phyloP scores from a whole-genome alignment of 2,113 vertebrate genomes.

The Arothron firmamentum region DNA sequence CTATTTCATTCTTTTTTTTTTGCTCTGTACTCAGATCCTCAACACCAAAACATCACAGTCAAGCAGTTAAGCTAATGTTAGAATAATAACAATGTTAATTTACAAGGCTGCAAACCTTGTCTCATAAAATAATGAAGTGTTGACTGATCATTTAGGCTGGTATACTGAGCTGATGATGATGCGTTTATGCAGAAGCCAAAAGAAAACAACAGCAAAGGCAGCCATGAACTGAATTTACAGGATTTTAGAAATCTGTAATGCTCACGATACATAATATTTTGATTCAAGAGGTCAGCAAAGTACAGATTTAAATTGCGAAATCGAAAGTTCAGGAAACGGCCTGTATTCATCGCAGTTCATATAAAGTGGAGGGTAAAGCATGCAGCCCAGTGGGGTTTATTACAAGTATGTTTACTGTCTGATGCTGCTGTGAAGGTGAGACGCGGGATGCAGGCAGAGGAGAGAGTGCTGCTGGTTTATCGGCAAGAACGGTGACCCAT shows the following conservation, averaged over 20 bases:
- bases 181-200: background rate
- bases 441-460: slow-evolving; percentile 39
- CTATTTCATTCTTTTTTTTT: background rate
- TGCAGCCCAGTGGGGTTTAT: slow-evolving; percentile 7
- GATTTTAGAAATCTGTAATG: background rate
- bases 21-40: slow-evolving; percentile 2
- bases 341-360: slow-evolving; percentile 14
- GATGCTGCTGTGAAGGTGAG: slow-evolving; percentile 48
- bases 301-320: background rate
- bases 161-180: no score
- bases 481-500: slow-evolving; percentile 69
- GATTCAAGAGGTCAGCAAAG: slow-evolving; percentile 6
- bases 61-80: no score
- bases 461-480: slow-evolving; percentile 47
- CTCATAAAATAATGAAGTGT: no score
- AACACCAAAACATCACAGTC: background rate
- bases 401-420: slow-evolving; percentile 41
- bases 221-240: background rate
- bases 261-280: no score
- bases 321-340: background rate
- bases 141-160: no score
- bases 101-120: no score
- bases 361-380: slow-evolving; percentile 10
- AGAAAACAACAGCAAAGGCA: background rate
- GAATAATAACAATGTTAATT: background rate